A percentile compares a stretch with the other conserved stretches of the same genome.
Evolutionary conservation across 2,797 vertebrate species (phyloP).

Genomic region (Mus spretus): DNA sequence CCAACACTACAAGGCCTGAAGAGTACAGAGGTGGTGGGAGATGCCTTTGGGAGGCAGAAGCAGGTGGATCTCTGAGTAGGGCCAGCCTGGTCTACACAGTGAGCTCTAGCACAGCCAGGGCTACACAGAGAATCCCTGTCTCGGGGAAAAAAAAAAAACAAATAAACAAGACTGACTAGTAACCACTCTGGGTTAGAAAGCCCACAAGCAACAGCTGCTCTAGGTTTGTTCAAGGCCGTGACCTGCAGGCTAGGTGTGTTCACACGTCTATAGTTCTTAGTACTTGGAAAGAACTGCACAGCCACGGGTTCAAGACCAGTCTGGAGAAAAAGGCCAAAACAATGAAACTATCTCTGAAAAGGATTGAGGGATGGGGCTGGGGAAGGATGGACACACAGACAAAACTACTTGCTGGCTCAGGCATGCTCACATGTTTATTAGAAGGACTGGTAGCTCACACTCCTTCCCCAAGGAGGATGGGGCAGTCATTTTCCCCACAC

Average conservation of each 20-base stretch:
- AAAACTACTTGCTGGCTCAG: neutral
- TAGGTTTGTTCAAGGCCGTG: neutral
- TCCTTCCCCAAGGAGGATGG: neutral
- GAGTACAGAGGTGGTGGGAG: too few species aligned
- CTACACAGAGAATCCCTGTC: neutral
- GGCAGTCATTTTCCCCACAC: neutral
- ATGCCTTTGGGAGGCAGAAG: neutral
- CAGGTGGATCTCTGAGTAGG: neutral
- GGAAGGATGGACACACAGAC: neutral
- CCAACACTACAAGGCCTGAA: neutral
- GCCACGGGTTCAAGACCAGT: neutral
- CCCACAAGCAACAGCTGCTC: neutral
- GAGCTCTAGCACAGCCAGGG: neutral
- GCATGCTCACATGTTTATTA: slow-evolving; percentile 12
- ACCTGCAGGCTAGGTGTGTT: neutral
- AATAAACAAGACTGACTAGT: neutral
- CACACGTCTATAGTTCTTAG: neutral
- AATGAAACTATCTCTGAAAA: neutral
- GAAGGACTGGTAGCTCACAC: neutral
- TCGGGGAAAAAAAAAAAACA: neutral
- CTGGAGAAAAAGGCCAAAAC: neutral
- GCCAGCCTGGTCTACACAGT: neutral
- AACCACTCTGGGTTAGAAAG: slow-evolving; percentile 23
- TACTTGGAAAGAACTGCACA: neutral
- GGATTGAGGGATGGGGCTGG: neutral